A percentile compares a stretch with the other conserved stretches of the same genome.
These are phyloP conservation scores for Girardinus metallicus DNA, from an alignment of 2,797 vertebrate species.

Conservation along the genomic window DNA sequence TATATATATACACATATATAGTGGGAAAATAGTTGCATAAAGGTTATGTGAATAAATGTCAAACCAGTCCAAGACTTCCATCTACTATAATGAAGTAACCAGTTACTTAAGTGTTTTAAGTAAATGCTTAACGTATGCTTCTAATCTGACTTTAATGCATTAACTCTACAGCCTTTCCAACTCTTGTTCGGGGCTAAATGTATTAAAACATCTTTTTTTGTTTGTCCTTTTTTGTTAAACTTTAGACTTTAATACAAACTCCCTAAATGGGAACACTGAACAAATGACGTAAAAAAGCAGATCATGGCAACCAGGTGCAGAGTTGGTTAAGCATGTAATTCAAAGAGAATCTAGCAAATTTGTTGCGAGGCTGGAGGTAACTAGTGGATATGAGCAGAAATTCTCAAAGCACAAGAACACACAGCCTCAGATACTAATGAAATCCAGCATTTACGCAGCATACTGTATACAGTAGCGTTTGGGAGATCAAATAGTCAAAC, in stretches of 20 bases:
- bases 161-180: background rate
- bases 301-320: background rate
- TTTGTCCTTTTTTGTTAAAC: background rate
- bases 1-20: too few species aligned
- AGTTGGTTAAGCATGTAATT: background rate
- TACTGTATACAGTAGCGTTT: slow-evolving; percentile 10
- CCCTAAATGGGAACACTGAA: background rate
- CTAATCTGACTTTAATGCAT: slow-evolving; percentile 3
- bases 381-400: background rate
- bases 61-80: background rate
- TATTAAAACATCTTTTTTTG: background rate
- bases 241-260: background rate
- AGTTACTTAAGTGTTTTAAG: background rate
- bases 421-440: background rate
- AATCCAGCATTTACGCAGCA: background rate
- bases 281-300: background rate
- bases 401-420: slow-evolving; percentile 7
- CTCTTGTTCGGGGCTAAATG: background rate
- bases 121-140: background rate
- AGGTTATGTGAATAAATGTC: background rate
- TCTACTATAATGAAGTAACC: background rate
- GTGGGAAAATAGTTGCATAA: background rate
- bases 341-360: slow-evolving; percentile 2
- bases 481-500: slow-evolving; percentile 11
- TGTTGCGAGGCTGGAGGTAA: background rate